These are phyloP conservation scores for Drosophila paranaensis DNA, from an alignment of 2,888 invertebrate genomes.

Conservation along the genomic window DNA sequence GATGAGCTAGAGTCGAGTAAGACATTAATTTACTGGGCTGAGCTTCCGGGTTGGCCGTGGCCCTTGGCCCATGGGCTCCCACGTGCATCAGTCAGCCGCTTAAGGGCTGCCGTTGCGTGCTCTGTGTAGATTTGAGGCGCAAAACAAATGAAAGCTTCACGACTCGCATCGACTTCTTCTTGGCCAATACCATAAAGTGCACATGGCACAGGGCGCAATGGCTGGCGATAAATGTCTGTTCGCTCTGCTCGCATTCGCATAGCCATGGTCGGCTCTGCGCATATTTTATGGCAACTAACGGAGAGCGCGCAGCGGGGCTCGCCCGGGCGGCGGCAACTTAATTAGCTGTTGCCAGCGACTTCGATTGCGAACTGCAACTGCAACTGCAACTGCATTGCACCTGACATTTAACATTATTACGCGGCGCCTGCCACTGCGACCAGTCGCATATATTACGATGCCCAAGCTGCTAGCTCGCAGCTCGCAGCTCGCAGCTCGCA, in stretches of 20 bases:
- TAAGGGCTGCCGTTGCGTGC: constrained; percentile 56
- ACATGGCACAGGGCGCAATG: constrained; percentile 35
- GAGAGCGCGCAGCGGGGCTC: constrained; percentile 16
- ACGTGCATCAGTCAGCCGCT: constrained; percentile 30
- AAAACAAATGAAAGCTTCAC: constrained; percentile 71
- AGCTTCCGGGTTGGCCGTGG: constrained; percentile 46
- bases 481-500: constrained; percentile 8
- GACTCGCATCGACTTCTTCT: constrained; percentile 62
- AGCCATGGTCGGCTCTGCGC: constrained; percentile 37
- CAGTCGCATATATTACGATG: constrained; percentile 59
- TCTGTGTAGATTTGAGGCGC: constrained; percentile 58
- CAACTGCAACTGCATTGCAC: constrained; percentile 65
- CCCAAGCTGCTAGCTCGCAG: constrained; percentile 12
- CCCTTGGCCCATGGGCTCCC: neutral
- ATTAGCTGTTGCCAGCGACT: constrained; percentile 64
- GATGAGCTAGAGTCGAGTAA: constrained; percentile 53
- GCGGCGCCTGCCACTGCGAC: constrained; percentile 55
- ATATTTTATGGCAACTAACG: constrained; percentile 66
- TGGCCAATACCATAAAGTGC: constrained; percentile 64
- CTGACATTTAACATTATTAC: constrained; percentile 78
- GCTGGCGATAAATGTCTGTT: constrained; percentile 42
- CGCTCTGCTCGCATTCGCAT: constrained; percentile 27
- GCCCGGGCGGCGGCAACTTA: constrained; percentile 60
- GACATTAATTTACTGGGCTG: constrained; percentile 68
- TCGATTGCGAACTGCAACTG: constrained; percentile 29